Evolutionary conservation across 2,888 invertebrate species (phyloP), one percentile per base, ranked within the genome.

Genomic region (Scrobipalpa costella): DNA sequence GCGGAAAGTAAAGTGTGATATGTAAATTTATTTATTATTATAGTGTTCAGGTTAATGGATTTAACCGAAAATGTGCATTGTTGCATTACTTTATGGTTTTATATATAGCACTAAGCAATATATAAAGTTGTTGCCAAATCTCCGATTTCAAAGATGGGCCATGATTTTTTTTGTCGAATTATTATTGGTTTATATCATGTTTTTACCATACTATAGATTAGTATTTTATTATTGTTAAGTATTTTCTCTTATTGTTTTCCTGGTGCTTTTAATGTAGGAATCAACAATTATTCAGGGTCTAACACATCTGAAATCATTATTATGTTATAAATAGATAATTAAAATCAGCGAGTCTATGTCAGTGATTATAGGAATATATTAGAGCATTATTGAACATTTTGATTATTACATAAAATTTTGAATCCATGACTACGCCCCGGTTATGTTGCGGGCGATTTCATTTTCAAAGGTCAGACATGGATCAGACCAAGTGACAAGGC

Each of bases 191-290:
- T 44, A 44, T 44, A 44, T 17, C 13, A 19, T 50, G 21, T 50
- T 50, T 50, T 17, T 21, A 50, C 50, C 21, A 19, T 55, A n/a
- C 52, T 49, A 19, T 49, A 49, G 9, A 19, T 49, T 49, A 49
- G 49, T 19, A 49, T 49, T 19, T 47, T 47, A 19, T 49, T 49
- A 49, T 49, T 49, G 49, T 49, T 49, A 19, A 27, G 19, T 27
- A n/a, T n/a, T 55, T 47, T 33, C 52, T 55, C 27, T 13, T 55
- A 33, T 55, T 55, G 52, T 55, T 55, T 55, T 55, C 33, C 13
- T 57, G 57, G 36, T 57, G 57, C 38, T 38, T 57, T 38, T 57
- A 38, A n/a, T 57, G 15, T 57, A 49, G 17, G 19, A 34, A 15
- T 33, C 15, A 57, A 49, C 7, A 17, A 49, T 49, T 49, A 19